Evolutionary conservation across 30 jellyfish, hydroid and myxozoan genomes (phyloP), one percentile per base, ranked within the genome.

Genomic region (Aurelia coerulea): DNA sequence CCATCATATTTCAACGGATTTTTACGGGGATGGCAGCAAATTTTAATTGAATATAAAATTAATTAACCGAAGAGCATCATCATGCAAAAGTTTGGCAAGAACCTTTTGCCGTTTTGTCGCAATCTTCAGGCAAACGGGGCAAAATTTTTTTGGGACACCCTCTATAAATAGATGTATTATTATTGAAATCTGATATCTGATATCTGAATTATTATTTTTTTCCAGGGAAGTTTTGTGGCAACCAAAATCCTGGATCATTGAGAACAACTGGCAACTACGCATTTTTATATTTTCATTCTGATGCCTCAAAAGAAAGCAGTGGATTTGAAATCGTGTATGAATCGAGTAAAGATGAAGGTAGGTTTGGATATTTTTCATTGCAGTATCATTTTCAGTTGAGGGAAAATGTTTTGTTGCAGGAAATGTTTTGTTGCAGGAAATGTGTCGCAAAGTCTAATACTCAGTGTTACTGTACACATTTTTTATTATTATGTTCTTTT

Each of bases 171-270:
- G 0, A 23, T 23, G 29, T 23, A 23, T 23, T 23, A 23, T 23
- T 23, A 23, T 23, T 23, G 29, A 23, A 23, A 23, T 23, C 29
- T 23, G 29, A 23, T 23, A 23, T 23, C 29, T 23, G 29, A 23
- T 23, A 23, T 23, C 29, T 23, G 51, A 0, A 39, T 1, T 39
- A 9, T 9, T 39, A 51, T 29, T 16, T 37, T 80, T 5, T 34
- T 87, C 19, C 59, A 88, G 96, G 96, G 10, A 79, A 68, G 46
- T 88, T 71, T 50, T 88, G 96, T 60, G 96, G 96, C 41, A 59
- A 50, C 29, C 68, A 46, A 42, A 71, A 5, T 41, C 96, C 96
- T 5, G 88, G 80, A 9, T 14, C 84, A 2, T 29, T 88, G 58
- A 31, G 67, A 62, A 78, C 96, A n/a, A 74, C 88, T 10, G 42